Base-by-base conservation (phyloP, 2,888 invertebrate genomes). In the Ennomos erosarius region DNA sequence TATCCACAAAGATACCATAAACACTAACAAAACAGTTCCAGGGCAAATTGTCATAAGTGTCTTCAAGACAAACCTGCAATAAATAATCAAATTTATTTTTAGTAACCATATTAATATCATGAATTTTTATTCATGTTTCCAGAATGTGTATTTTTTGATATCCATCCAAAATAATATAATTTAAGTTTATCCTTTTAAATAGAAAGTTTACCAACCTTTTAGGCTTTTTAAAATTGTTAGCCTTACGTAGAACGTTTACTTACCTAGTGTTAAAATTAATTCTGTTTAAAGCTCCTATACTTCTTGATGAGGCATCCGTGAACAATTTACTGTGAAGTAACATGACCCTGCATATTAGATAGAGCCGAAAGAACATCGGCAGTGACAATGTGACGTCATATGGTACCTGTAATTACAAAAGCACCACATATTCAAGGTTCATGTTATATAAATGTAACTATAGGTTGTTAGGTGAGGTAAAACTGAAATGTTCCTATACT, bases 41-140 rank as follows among this genome's bases (percentile, higher is more conserved):
- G 99, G 99, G 91, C 99, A 99, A 88, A 99, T 99, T 85, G 99
- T 99, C 99, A 99, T 99, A 76, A 99, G 94, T 66, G 99, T 99
- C 93, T 99, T 99, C 83, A 99, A 94, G 81, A 99, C 98, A 93
- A 98, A 98, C 87, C 95, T 93, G 94, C 26, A 83, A 77, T 47
- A 54, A 13, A 40, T n/a, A 5, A n/a, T 10, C n/a, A 10, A 47
- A 16, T n/a, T n/a, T 10, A 16, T 12, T 9, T 35, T 10, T 34
- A 35, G 40, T 37, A 33, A 12, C 16, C 1, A 16, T 16, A 16
- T 3, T n/a, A n/a, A n/a, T n/a, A n/a, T n/a, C n/a, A n/a, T n/a
- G n/a, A n/a, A n/a, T n/a, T 16, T 16, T 16, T 16, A 16, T 16
- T 16, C 16, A 16, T 16, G 3, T 3, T 16, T 16, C 16, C 9